Conservation (phyloP, 2,888 invertebrate genomes). For the Philereme transversata region DNA sequence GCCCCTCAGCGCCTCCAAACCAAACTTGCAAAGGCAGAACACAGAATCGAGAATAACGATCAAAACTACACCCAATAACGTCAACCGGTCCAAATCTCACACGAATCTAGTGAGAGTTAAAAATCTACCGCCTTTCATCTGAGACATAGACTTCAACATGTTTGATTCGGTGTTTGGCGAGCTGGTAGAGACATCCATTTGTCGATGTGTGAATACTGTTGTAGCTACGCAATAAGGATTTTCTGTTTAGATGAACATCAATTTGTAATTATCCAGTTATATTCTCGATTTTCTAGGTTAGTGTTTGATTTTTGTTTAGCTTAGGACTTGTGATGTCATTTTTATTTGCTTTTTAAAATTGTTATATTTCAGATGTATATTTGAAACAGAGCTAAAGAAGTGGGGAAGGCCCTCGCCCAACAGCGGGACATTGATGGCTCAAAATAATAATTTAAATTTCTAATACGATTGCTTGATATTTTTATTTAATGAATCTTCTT, state of each 20-base stretch:
- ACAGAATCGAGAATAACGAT: slow-evolving; percentile 51
- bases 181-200: slow-evolving; percentile 12
- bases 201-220: slow-evolving; percentile 30
- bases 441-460: slow-evolving; percentile 21
- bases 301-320: slow-evolving; percentile 18
- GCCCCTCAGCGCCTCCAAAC: slow-evolving; percentile 67
- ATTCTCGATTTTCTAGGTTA: slow-evolving; percentile 35
- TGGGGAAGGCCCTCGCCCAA: too few relatives aligned
- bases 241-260: slow-evolving; percentile 34
- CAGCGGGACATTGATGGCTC: too few relatives aligned
- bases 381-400: slow-evolving; percentile 39
- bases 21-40: slow-evolving; percentile 64
- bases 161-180: slow-evolving; percentile 13
- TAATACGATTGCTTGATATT: slow-evolving; percentile 17
- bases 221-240: slow-evolving; percentile 16
- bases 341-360: slow-evolving; percentile 38
- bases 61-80: slow-evolving; percentile 63
- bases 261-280: slow-evolving; percentile 37
- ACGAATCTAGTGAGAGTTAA: slow-evolving; percentile 64
- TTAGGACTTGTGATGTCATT: slow-evolving; percentile 42
- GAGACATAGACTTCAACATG: slow-evolving; percentile 31
- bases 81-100: slow-evolving; percentile 72
- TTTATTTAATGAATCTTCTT: slow-evolving; percentile 1
- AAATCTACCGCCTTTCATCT: slow-evolving; percentile 71
- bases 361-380: slow-evolving; percentile 46